A percentile compares a stretch with the other conserved stretches of the same genome.
Conservation (phyloP, 2,113 vertebrate genomes). For the Engraulis encrasicolus region DNA sequence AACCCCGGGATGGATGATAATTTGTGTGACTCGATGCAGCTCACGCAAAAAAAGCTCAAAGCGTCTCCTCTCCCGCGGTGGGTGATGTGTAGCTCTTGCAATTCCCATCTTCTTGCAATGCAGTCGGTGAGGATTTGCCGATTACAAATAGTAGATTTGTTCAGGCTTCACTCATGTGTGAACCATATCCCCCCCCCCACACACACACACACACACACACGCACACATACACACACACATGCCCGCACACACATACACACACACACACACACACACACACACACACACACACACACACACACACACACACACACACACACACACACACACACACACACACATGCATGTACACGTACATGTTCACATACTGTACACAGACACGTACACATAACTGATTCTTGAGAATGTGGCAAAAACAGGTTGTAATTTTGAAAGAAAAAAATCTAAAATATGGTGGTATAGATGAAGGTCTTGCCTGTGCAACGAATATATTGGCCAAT, state of each 20-base stretch:
- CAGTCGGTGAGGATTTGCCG: neutral
- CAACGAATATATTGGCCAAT: too few species aligned
- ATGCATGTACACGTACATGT: neutral
- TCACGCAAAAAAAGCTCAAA: neutral
- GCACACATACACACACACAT: neutral
- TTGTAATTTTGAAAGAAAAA: too few species aligned
- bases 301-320: neutral
- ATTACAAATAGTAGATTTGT: neutral
- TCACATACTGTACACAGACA: neutral
- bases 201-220: neutral
- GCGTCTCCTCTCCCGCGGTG: neutral
- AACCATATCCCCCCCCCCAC: too few species aligned
- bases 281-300: neutral
- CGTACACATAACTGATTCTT: neutral
- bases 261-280: neutral
- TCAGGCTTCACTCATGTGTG: neutral
- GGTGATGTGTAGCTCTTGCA: neutral
- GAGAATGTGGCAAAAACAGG: too few species aligned
- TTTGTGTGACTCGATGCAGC: neutral
- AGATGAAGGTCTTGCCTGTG: too few species aligned
- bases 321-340: neutral
- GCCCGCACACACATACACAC: neutral
- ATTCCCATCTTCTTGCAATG: neutral
- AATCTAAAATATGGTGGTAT: too few species aligned
- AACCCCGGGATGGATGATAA: neutral